A percentile compares a stretch with the other conserved stretches of the same genome.
These are phyloP conservation scores for Ageneiosus marmoratus DNA, from an alignment of 2,113 vertebrate species.

Conservation along the genomic window DNA sequence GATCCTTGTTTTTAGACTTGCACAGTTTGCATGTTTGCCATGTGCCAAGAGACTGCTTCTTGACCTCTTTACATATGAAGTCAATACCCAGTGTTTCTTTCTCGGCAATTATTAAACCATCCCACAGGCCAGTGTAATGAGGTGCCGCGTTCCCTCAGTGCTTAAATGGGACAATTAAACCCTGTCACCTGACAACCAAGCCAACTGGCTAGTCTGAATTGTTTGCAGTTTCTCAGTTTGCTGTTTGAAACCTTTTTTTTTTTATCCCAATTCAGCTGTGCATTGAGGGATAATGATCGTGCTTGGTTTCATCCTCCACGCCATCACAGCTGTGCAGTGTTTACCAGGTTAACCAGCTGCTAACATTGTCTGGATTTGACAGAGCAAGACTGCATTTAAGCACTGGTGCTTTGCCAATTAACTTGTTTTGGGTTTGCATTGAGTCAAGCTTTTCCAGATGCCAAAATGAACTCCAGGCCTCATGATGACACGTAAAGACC, in stretches of 20 bases:
- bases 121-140: constrained; percentile 77
- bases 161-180: constrained; percentile 16
- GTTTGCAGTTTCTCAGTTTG: constrained; percentile 6
- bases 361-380: constrained; percentile 30
- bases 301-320: constrained; percentile 15
- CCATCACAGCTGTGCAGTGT: constrained; percentile 36
- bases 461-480: constrained; percentile 36
- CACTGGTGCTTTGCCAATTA: constrained; percentile 37
- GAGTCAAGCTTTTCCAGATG: constrained; percentile 46
- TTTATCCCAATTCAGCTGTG: constrained; percentile 24
- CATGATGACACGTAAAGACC: constrained; percentile 32
- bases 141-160: constrained; percentile 71
- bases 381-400: constrained; percentile 29
- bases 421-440: constrained; percentile 46
- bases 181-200: background rate
- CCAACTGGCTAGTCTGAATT: background rate
- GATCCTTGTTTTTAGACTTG: constrained; percentile 8
- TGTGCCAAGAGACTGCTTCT: background rate
- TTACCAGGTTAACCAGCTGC: constrained; percentile 34
- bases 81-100: background rate
- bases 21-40: background rate
- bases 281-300: constrained; percentile 23
- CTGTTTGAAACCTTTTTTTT: constrained; percentile 5
- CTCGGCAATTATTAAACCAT: constrained; percentile 49
- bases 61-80: background rate